Base-by-base conservation (phyloP, 1,140 invertebrate species). In the Lucilia cuprina region DNA sequence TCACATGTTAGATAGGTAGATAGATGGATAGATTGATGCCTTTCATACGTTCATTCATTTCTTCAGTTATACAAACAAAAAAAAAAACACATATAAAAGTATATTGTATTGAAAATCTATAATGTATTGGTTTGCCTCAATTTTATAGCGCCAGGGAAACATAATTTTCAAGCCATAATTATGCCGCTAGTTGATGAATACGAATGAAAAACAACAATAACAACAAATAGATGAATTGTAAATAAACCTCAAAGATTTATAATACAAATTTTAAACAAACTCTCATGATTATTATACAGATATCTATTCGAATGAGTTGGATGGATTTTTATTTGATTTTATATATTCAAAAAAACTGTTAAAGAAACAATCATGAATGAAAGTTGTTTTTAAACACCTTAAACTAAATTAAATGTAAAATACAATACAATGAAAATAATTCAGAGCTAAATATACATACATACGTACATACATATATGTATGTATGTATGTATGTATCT, bases 71-170 rank as follows among this genome's bases (percentile, higher is more conserved):
- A 14, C 55, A 60, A n/a, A 17, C 2, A 60, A 10, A 41, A 41
- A 17, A 14, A 60, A 10, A 41, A 41, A 41, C 2, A 41, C 41
- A 41, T 5, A 41, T 41, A 41, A 3, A 41, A 70, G 2, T 12
- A 0, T 70, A 21, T 70, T 25, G n/a, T 12, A 55, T 14, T 14
- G 49, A 49, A 55, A 55, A 55, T 12, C 65, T 19, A 70, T 21
- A 5, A 21, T 25, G 65, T 70, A 70, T 70, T 70, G 65, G n/a
- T 70, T 70, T 8, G 65, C n/a, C 9, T 70, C 17, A 70, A 19
- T 70, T 70, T 70, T 70, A 70, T 70, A 70, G 19, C 65, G 65
- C 65, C 65, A 70, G 65, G 65, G 65, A 70, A 70, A 70, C 65
- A 70, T 70, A 21, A 70, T 70, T 70, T 70, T 19, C 21, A 21